phyloP scores from a whole-genome alignment of 1,140 invertebrate genomes.

The Araneus ventricosus region DNA sequence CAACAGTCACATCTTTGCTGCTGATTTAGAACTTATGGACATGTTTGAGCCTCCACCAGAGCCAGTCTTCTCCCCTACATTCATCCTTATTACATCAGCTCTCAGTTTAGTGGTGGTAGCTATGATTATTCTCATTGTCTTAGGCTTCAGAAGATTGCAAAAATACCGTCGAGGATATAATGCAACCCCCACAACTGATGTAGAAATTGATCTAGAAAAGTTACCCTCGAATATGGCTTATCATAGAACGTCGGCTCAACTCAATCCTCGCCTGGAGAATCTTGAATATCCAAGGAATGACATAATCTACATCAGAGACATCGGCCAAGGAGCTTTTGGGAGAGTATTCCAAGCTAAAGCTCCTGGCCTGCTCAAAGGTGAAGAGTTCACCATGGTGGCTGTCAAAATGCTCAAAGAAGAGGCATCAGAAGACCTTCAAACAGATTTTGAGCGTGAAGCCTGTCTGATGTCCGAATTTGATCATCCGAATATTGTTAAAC shows the following conservation, averaged over 20 bases:
- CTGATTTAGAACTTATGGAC: conserved; percentile 71
- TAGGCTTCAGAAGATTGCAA: conserved; percentile 65
- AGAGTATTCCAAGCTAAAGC: conserved; percentile 96
- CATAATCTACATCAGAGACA: conserved; percentile 95
- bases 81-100: conserved; percentile 86
- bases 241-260: conserved; percentile 88
- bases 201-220: conserved; percentile 93
- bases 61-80: conserved; percentile 86
- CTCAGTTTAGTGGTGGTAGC: conserved; percentile 68
- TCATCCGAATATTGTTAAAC: conserved; percentile 95
- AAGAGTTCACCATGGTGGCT: conserved; percentile 95
- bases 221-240: conserved; percentile 93
- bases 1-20: conserved; percentile 67
- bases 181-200: conserved; percentile 83
- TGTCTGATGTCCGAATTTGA: conserved; percentile 95
- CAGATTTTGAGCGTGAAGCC: conserved; percentile 96
- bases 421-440: conserved; percentile 93
- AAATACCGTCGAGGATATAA: conserved; percentile 84
- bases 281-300: conserved; percentile 97
- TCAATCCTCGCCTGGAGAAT: conserved; percentile 95
- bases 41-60: conserved; percentile 71
- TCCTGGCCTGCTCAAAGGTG: conserved; percentile 89
- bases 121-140: conserved; percentile 57
- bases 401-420: conserved; percentile 99
- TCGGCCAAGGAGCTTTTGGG: conserved; percentile 97